Evolutionary conservation across 2,113 vertebrate genomes (phyloP), one percentile per base, ranked within the genome.

Genomic region (Halichoerus grypus): DNA sequence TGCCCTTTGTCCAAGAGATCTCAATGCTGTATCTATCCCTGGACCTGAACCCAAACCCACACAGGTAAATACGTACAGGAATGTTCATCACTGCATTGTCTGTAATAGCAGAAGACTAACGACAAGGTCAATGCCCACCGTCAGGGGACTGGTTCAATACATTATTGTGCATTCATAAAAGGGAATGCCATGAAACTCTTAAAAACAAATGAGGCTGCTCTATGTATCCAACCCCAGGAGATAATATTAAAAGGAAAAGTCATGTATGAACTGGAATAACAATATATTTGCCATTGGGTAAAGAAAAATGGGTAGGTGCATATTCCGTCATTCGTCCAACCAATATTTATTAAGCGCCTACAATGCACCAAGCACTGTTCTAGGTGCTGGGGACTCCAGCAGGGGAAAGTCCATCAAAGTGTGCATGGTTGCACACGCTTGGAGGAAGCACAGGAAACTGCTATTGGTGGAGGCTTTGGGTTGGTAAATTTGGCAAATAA

Each of bases 401-500:
- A 71, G n/a, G 33, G 91, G 53, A 12, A 49, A 24, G 31, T 80
- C 63, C 46, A 19, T 33, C 67, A 51, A 49, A 31, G 5, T 21
- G 36, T 1, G 28, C n/a, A 1, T 19, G n/a, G 28, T 51, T 84
- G 13, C 65, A 53, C 22, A 36, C 5, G 18, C 24, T 84, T 86
- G 36, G 49, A 85, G 33, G 83, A 61, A 86, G 67, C 26, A 86
- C 13, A 42, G 59, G 36, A 81, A 92, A 72, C 46, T 0, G 18
- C 10, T 69, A 46, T 24, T 2, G n/a, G 10, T 9, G 85, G 69
- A 39, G 59, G 16, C 12, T 28, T 95, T 46, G 15, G 61, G 36
- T 28, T 49, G 39, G 61, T 24, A 76, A 26, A 57, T 39, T 76
- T 53, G 67, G 49, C 69, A 69, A 96, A 95, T 24, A 57, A 92